Percentiles rank a stretch among this genome's conserved stretches.
These are phyloP conservation scores for Nasonovia ribisnigri DNA, from an alignment of 2,888 invertebrate genomes.

Conservation along the genomic window DNA sequence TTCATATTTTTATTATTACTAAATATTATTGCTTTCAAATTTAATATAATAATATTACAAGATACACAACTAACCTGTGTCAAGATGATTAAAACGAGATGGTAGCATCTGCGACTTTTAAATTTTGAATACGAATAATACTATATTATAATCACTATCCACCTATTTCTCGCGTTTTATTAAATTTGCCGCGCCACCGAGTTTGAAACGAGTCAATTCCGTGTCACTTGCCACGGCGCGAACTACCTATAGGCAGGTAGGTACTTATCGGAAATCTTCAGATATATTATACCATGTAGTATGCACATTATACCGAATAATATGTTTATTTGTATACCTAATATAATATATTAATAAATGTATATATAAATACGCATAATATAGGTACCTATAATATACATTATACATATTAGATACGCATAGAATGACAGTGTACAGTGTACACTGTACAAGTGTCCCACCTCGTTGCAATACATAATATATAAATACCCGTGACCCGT, in stretches of 20 bases:
- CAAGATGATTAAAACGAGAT: background rate
- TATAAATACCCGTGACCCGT: too few relatives aligned
- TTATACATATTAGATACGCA: background rate
- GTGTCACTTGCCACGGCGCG: background rate
- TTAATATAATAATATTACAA: background rate
- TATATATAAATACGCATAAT: background rate
- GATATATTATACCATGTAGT: background rate
- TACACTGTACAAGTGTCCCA: background rate
- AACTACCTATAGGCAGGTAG: background rate
- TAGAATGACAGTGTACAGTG: background rate
- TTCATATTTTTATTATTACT: background rate
- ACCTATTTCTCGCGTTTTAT: background rate
- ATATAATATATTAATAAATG: background rate
- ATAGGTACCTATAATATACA: background rate
- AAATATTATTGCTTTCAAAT: background rate
- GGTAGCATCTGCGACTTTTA: background rate
- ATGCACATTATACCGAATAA: background rate
- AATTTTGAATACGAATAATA: background rate
- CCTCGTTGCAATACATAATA: too few relatives aligned
- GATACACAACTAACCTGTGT: background rate
- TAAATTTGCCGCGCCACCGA: background rate
- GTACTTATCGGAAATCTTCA: background rate
- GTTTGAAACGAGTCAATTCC: background rate
- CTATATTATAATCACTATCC: background rate
- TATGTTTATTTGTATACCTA: background rate